Evolutionary conservation across 2,113 vertebrate genomes (phyloP).

Genomic region (Rhegmatorhina hoffmannsi): DNA sequence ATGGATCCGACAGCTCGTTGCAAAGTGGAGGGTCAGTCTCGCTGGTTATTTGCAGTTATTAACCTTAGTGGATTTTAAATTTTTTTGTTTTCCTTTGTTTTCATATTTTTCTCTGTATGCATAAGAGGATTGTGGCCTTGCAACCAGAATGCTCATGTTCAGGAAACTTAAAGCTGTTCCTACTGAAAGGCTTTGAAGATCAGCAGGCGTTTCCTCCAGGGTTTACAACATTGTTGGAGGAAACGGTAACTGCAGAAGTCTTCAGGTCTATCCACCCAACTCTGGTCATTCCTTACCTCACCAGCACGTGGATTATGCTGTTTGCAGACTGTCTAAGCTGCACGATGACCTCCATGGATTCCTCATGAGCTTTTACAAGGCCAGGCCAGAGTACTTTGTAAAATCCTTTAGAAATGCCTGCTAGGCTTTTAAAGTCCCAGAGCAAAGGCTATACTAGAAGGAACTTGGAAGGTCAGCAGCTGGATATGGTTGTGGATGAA

Average conservation of each 20-base stretch:
- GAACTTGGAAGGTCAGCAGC: slow-evolving; percentile 21
- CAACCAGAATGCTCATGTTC: slow-evolving; percentile 37
- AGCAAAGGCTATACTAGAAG: background rate
- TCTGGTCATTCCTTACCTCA: slow-evolving; percentile 40
- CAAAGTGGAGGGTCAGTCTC: slow-evolving; percentile 57
- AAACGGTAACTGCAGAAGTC: slow-evolving; percentile 19
- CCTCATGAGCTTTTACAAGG: slow-evolving; percentile 59
- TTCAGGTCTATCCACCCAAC: background rate
- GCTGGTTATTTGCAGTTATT: slow-evolving; percentile 19
- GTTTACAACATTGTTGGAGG: slow-evolving; percentile 43
- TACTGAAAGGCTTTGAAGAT: slow-evolving; percentile 58
- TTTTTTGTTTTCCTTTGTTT: background rate
- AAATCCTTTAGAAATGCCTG: slow-evolving; percentile 62
- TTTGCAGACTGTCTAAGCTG: slow-evolving; percentile 60
- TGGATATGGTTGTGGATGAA: slow-evolving; percentile 7
- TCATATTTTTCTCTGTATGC: background rate
- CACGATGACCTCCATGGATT: slow-evolving; percentile 44
- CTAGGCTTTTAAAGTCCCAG: slow-evolving; percentile 50
- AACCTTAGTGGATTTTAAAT: background rate
- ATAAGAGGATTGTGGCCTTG: slow-evolving; percentile 8
- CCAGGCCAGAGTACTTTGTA: slow-evolving; percentile 38
- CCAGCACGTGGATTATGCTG: slow-evolving; percentile 42
- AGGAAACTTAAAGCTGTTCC: slow-evolving; percentile 54
- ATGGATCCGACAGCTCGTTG: slow-evolving; percentile 54
- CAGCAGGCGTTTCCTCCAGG: slow-evolving; percentile 61